phyloP scores from a whole-genome alignment of 2,797 vertebrate genomes.

The Bradypodion pumilum region DNA sequence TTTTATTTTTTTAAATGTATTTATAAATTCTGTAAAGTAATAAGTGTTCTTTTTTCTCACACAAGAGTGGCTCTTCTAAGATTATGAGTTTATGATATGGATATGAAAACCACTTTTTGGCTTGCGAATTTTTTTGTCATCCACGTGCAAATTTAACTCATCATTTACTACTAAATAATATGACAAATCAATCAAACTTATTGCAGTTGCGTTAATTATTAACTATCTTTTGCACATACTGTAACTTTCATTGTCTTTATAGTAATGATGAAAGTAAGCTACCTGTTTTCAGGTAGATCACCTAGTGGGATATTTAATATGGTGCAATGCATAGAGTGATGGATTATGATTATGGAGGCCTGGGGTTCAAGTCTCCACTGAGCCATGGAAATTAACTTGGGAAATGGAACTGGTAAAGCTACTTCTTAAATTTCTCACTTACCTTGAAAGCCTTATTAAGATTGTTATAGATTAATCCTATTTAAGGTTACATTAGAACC shows the following conservation, averaged over 20 bases:
- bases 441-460: too few relatives aligned
- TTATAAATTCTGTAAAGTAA: background rate
- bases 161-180: background rate
- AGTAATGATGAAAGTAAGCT: background rate
- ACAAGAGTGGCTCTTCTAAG: background rate
- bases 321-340: too few relatives aligned
- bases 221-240: background rate
- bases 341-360: too few relatives aligned
- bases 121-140: background rate
- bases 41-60: background rate
- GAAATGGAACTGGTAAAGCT: too few relatives aligned
- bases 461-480: too few relatives aligned
- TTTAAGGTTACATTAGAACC: too few relatives aligned
- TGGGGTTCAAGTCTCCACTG: too few relatives aligned
- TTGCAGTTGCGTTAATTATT: background rate
- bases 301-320: background rate
- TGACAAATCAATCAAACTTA: background rate
- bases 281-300: background rate
- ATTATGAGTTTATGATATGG: background rate
- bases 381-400: too few relatives aligned
- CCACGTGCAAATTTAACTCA: background rate
- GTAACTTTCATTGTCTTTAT: background rate
- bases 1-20: background rate
- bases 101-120: background rate
- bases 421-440: too few relatives aligned